Conservation (phyloP, 2,113 vertebrate genomes). For the Manacus vitellinus region DNA sequence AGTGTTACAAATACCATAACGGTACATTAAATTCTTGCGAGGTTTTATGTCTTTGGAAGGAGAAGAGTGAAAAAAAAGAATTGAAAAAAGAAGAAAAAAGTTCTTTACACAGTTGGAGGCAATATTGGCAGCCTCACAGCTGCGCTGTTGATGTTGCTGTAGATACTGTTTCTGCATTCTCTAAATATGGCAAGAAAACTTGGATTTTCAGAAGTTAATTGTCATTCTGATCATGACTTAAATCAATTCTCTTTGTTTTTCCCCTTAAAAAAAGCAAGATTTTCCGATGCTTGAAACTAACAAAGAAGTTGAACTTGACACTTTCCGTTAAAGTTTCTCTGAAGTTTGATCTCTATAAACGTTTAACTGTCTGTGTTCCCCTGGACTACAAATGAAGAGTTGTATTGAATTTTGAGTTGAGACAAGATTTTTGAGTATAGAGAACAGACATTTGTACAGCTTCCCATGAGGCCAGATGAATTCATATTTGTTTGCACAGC, state of each 20-base stretch:
- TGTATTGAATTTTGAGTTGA: neutral
- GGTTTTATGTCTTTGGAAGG: neutral
- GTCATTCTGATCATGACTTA: neutral
- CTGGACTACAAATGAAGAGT: neutral
- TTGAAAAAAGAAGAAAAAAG: neutral
- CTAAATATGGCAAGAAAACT: slow-evolving; percentile 1
- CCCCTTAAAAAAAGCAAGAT: neutral
- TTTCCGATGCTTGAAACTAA: neutral
- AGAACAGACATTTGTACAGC: neutral
- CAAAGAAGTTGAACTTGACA: neutral
- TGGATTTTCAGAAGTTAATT: neutral
- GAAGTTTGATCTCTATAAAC: neutral
- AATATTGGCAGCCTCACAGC: neutral
- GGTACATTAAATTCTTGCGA: neutral
- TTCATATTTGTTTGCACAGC: neutral
- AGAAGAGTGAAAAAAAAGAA: neutral
- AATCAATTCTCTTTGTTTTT: neutral
- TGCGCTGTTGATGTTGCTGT: neutral
- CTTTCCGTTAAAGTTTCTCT: neutral
- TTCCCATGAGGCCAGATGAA: neutral
- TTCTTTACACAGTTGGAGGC: neutral
- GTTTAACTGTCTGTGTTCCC: neutral
- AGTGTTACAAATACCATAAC: neutral
- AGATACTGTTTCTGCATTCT: neutral
- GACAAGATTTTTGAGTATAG: neutral